Base-by-base conservation (phyloP, 2,797 vertebrate genomes). In the Coracias cyanogaster region DNA sequence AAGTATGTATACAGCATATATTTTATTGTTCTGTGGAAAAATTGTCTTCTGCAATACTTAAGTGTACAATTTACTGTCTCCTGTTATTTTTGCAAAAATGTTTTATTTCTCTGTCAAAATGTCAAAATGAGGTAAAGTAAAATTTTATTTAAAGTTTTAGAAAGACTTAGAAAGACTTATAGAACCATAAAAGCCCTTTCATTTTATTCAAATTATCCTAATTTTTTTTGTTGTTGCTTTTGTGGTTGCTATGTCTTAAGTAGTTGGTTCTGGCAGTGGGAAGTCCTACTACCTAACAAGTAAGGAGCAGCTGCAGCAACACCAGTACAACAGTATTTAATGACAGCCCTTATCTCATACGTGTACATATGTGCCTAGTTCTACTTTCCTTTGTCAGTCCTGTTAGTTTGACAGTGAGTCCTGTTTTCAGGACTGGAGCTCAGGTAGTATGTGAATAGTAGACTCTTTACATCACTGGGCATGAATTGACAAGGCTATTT, bases 81-180 rank as follows among this genome's bases (percentile, higher is more conserved):
- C 24, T 90, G 5, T 31, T 82, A 22, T 62, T 74, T 91, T 86
- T 86, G 26, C 2, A 54, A 88, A 86, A 92, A 20, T 26, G 13
- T 72, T 39, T 82, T 70, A 69, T 58, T 95, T 86, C n/a, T 86
- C 66, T 89, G 54, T 70, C 83, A 89, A 83, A 84, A 91, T 89
- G 41, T 73, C 82, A 83, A 86, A 85, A 88, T 33, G 5, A 78
- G 9, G 24, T 26, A 14, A 28, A 43, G 13, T 35, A 60, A 86
- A 77, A 66, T 65, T 79, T 79, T 84, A 66, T 77, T 48, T 76
- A 29, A 84, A 80, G 26, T 90, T 93, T 83, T n/a, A 86, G 49
- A 90, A 86, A 26, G 55, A 55, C 31, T 60, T 79, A 21, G 13
- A 60, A 92, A 82, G 22, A 55, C 14, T 79, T 79, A 8, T 76